These are phyloP conservation scores for Eupithecia pulchellata DNA, from an alignment of 2,888 invertebrate species.

Conservation along the genomic window DNA sequence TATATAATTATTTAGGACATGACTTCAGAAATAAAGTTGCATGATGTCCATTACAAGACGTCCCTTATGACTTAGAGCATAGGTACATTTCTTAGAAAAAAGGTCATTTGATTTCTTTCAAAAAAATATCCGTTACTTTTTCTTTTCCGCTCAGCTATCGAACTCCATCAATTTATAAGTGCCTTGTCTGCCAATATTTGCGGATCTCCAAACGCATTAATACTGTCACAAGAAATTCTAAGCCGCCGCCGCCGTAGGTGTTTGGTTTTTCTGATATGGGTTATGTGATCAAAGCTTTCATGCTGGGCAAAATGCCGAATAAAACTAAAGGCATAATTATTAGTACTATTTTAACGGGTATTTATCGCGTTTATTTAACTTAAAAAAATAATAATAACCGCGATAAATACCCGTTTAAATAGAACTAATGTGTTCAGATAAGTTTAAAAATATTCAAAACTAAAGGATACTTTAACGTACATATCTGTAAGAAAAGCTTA, in stretches of 20 bases:
- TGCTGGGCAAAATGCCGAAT: background rate
- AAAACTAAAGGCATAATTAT: background rate
- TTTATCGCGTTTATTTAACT: no score
- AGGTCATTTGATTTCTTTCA: background rate
- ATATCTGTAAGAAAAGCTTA: no score
- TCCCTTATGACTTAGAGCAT: background rate
- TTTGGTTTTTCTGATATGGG: background rate
- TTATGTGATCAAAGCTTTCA: conserved; percentile 1
- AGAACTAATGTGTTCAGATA: no score
- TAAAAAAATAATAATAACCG: no score
- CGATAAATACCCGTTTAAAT: no score
- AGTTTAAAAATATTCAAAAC: no score
- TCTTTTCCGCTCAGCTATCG: background rate
- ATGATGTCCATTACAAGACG: no score
- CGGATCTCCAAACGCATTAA: conserved; percentile 1
- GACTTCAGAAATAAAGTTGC: no score
- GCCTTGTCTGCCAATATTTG: conserved; percentile 3
- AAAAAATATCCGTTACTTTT: background rate
- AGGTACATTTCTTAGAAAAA: background rate
- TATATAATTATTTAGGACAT: no score
- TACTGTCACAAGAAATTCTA: background rate
- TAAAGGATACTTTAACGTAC: no score
- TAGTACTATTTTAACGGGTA: no score
- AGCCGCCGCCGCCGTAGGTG: background rate
- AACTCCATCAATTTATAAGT: background rate